These are phyloP conservation scores for Drosophila ananassae DNA, from an alignment of 1,140 invertebrate genomes.

Conservation along the genomic window DNA sequence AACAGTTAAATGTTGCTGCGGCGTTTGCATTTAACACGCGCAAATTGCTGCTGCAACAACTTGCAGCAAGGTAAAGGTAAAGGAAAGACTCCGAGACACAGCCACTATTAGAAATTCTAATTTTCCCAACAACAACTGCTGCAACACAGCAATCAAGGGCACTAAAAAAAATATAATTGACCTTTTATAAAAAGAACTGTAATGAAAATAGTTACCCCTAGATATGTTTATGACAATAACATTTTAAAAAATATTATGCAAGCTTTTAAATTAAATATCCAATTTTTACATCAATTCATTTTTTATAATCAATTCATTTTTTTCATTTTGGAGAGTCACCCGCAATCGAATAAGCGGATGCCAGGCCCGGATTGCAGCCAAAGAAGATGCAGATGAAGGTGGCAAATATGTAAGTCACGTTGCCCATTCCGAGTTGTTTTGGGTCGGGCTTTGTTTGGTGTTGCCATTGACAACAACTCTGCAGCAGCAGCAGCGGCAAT, in stretches of 20 bases:
- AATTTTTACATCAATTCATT: background rate
- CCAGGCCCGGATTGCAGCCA: conserved; percentile 6
- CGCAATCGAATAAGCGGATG: conserved; percentile 47
- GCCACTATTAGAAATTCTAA: conserved; percentile 79
- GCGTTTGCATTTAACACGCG: conserved; percentile 79
- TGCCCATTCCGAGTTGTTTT: conserved; percentile 50
- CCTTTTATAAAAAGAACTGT: no score
- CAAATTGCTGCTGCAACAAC: conserved; percentile 74
- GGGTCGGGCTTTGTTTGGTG: conserved; percentile 72
- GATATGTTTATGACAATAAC: no score
- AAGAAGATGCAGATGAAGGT: conserved; percentile 65
- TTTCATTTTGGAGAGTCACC: conserved; percentile 59
- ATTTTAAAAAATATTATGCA: background rate
- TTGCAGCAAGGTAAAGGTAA: conserved; percentile 14
- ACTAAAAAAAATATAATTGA: background rate
- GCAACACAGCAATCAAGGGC: conserved; percentile 58
- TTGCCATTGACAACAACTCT: conserved; percentile 69
- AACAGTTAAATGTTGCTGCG: conserved; percentile 77
- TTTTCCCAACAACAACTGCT: conserved; percentile 47
- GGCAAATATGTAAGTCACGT: conserved; percentile 83
- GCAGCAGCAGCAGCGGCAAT: conserved; percentile 19
- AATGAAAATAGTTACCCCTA: no score
- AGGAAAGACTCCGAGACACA: conserved; percentile 48
- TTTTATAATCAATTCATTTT: background rate
- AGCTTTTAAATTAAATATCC: background rate